Base-by-base conservation (phyloP, 2,113 vertebrate genomes). In the Nyctereutes procyonoides region DNA sequence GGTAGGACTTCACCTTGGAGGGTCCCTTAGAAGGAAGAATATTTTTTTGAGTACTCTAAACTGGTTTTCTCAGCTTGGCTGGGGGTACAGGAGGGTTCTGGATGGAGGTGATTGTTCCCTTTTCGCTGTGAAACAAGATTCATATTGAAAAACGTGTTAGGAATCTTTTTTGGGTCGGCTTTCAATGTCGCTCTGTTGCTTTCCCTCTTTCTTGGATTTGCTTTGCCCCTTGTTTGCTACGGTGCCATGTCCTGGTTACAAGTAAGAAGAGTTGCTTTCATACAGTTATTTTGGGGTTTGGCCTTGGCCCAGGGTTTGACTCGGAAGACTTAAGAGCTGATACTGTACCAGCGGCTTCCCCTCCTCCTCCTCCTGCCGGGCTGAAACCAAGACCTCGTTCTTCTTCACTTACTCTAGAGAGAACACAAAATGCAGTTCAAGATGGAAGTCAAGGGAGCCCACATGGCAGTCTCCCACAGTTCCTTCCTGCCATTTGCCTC, bases 261-360 rank as follows among this genome's bases (percentile, higher is more conserved):
- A 90, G 96, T 85, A 96, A 97, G 97, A 98, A 98, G 95, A 95
- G 95, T 97, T 20, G 93, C 96, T 95, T 98, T 97, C 95, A 97
- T 95, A 83, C 73, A 96, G 96, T 90, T 98, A 95, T 97, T 97
- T 86, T 96, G 96, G 96, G 96, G 96, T 95, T 98, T 98, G 98
- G 97, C 96, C 30, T 83, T 56, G 32, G 93, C 91, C 97, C 98
- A 98, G 82, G 79, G 69, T 87, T 97, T 93, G 89, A 94, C 85
- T 96, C 8, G 63, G 96, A 97, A 98, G 96, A 97, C 93, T 95
- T 95, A 96, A 97, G 95, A 95, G 74, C 97, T 80, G 95, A 95
- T 96, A 94, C 93, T 80, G 12, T 60, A 86, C 62, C 63, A 91
- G 86, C 1, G 10, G 74, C 38, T 77, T 84, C 67, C 48, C 81